Base-by-base conservation (phyloP, 2,888 invertebrate genomes). In the Ormia ochracea region DNA sequence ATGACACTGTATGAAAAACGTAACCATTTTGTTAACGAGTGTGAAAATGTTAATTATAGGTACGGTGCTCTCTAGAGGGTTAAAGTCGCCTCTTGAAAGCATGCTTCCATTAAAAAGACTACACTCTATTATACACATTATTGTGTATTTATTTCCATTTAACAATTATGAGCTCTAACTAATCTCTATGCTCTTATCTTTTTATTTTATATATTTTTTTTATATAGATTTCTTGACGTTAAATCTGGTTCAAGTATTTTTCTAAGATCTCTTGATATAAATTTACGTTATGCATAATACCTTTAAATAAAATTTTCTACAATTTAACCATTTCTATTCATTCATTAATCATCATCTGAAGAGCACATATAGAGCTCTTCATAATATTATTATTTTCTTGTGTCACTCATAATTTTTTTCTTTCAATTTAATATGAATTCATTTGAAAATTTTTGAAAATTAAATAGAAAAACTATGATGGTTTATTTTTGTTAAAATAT, bases 341-440 rank as follows among this genome's bases (percentile, higher is more conserved):
- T 50, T 48, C 26, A 17, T 52, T 17, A 65, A 6, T 3, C 23
- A 63, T n/a, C 10, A 12, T 5, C 17, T 65, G 3, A 26, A 65
- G 33, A 28, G n/a, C 36, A 17, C 17, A 6, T 12, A 38, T 4
- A n/a, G n/a, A n/a, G 17, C 19, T 1, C 21, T 5, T 36, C 56
- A n/a, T n/a, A n/a, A n/a, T 21, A 7, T 26, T 54, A 17, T 41
- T 4, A 54, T 33, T 33, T 19, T 4, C n/a, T 63, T 61, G 50
- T 41, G 72, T 72, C 72, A 72, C 31, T 33, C 7, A 7, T 5
- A 31, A n/a, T 48, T 48, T 31, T 1, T 31, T 61, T 43, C 3
- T 26, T 17, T 23, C n/a, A n/a, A n/a, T n/a, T n/a, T n/a, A n/a
- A n/a, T n/a, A n/a, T n/a, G n/a, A n/a, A n/a, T 43, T 6, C 17